Percentiles rank a stretch among this genome's conserved stretches.
These are phyloP conservation scores for Nanorana parkeri DNA, from an alignment of 2,113 vertebrate species.

Conservation along the genomic window DNA sequence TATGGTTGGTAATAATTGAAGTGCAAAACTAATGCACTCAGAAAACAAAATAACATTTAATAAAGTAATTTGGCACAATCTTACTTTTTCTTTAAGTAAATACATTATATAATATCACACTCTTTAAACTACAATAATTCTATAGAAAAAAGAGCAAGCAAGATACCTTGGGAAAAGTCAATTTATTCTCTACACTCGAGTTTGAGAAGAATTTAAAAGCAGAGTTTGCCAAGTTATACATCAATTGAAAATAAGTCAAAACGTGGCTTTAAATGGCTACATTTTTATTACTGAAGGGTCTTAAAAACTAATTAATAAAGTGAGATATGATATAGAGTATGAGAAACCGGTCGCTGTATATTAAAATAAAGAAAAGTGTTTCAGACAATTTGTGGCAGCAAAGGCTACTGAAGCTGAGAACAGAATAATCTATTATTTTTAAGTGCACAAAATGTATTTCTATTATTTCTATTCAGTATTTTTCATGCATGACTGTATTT, in stretches of 20 bases:
- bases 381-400: slow-evolving; percentile 48
- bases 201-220: slow-evolving; percentile 27
- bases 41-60: too few relatives aligned
- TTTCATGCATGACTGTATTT: slow-evolving; percentile 45
- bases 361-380: slow-evolving; percentile 57
- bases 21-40: too few relatives aligned
- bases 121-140: neutral
- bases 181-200: slow-evolving; percentile 46
- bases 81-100: too few relatives aligned
- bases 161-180: slow-evolving; percentile 36
- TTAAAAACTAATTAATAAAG: slow-evolving; percentile 58
- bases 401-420: slow-evolving; percentile 45
- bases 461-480: slow-evolving; percentile 48
- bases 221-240: slow-evolving; percentile 55
- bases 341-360: slow-evolving; percentile 49
- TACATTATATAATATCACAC: neutral
- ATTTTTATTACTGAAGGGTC: slow-evolving; percentile 55
- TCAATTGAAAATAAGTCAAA: slow-evolving; percentile 57
- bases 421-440: slow-evolving; percentile 52
- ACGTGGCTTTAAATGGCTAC: slow-evolving; percentile 55
- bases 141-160: slow-evolving; percentile 29
- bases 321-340: slow-evolving; percentile 51
- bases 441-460: slow-evolving; percentile 52
- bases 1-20: too few relatives aligned
- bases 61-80: too few relatives aligned